These are phyloP conservation scores for Thumatha senex DNA, from an alignment of 2,888 invertebrate genomes.

Conservation along the genomic window DNA sequence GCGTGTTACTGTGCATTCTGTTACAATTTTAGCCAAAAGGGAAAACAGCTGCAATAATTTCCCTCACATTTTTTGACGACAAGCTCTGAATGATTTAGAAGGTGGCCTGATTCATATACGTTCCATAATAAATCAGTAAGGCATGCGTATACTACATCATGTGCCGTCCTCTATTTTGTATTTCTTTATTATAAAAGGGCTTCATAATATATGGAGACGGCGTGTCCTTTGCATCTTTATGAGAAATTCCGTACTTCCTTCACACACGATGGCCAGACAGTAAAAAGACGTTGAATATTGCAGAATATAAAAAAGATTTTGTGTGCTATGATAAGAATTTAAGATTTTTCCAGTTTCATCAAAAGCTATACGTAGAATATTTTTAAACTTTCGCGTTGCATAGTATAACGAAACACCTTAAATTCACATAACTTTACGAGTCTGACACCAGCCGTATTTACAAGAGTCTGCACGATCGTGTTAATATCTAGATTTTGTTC, in stretches of 20 bases:
- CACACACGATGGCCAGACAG: not conserved
- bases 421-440: too few species aligned
- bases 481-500: too few species aligned
- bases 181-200: conserved; percentile 4
- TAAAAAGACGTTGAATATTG: not conserved
- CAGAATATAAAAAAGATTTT: too few species aligned
- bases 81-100: conserved; percentile 4
- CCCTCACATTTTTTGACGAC: conserved; percentile 3
- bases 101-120: conserved; percentile 2
- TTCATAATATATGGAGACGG: conserved; percentile 1
- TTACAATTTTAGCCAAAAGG: not conserved
- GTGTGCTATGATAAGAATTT: too few species aligned
- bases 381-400: too few species aligned
- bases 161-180: conserved; percentile 1
- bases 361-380: too few species aligned
- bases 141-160: conserved; percentile 14
- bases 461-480: too few species aligned
- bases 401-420: too few species aligned
- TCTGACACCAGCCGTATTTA: too few species aligned
- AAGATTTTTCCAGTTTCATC: too few species aligned
- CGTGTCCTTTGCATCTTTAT: conserved; percentile 1
- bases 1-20: too few species aligned
- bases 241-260: not conserved
- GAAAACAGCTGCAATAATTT: not conserved
- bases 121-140: conserved; percentile 10